phyloP scores from a whole-genome alignment of 2,797 vertebrate genomes.

The Psittacula derbiana region DNA sequence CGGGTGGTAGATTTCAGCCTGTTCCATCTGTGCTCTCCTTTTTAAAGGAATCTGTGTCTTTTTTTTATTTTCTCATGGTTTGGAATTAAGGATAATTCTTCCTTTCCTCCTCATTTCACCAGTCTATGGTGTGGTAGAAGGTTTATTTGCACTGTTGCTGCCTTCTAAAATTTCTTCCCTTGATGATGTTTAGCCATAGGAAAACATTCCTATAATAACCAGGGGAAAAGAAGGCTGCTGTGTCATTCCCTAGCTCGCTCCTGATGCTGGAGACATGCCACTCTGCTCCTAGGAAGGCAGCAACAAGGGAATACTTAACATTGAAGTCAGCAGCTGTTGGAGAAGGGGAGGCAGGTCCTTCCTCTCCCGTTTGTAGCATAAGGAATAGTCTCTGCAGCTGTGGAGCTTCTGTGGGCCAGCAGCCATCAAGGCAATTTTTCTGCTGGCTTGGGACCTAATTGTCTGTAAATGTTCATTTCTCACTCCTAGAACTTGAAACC shows the following conservation, averaged over 20 bases:
- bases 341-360: constrained; percentile 16
- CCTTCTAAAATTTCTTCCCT: background rate
- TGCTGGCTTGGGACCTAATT: constrained; percentile 61
- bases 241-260: background rate
- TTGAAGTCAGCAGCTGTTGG: constrained; percentile 54
- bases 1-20: background rate
- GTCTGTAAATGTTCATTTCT: constrained; percentile 59
- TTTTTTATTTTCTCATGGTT: background rate
- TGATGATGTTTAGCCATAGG: background rate
- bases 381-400: constrained; percentile 40
- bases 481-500: constrained; percentile 39
- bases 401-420: constrained; percentile 25
- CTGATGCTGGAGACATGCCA: constrained; percentile 20
- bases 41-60: background rate
- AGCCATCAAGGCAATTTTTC: constrained; percentile 55
- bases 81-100: background rate
- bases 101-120: background rate
- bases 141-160: background rate
- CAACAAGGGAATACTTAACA: constrained; percentile 15
- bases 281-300: constrained; percentile 31
- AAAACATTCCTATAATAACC: background rate
- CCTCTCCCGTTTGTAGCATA: background rate
- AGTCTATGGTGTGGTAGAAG: background rate
- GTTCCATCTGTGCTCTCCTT: background rate
- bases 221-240: background rate